phyloP scores from a whole-genome alignment of 2,113 vertebrate species.

The Martes martes region DNA sequence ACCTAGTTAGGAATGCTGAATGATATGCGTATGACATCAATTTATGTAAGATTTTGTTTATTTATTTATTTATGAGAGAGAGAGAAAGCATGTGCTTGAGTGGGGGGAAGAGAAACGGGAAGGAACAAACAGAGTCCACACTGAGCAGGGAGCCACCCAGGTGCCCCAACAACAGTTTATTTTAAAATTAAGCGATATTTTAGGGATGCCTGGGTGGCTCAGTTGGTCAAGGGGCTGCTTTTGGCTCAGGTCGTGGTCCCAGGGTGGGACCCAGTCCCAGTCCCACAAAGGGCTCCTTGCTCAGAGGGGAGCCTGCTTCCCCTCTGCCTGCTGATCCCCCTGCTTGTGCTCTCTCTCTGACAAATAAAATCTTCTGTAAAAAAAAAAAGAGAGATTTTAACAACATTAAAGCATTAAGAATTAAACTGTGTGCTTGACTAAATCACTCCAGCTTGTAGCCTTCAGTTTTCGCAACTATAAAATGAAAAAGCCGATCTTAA shows the following conservation, averaged over 20 bases:
- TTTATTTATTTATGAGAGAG: background rate
- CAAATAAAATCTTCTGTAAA: too few relatives aligned
- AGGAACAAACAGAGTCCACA: background rate
- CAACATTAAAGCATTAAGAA: background rate
- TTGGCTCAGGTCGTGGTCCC: too few relatives aligned
- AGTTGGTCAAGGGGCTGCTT: too few relatives aligned
- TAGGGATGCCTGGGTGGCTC: background rate
- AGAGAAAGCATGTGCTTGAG: background rate
- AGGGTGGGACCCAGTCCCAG: too few relatives aligned
- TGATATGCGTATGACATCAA: background rate
- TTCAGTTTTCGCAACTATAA: background rate
- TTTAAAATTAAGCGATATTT: constrained; percentile 7
- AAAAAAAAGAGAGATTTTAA: background rate
- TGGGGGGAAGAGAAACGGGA: background rate
- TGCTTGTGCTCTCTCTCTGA: too few relatives aligned
- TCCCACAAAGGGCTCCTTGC: too few relatives aligned
- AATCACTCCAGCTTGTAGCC: background rate
- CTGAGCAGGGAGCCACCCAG: background rate
- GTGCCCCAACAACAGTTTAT: background rate
- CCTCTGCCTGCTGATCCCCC: too few relatives aligned
- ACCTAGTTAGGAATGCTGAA: background rate
- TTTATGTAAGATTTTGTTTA: background rate
- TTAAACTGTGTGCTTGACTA: background rate
- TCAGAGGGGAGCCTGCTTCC: too few relatives aligned
- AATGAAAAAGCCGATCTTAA: background rate